Percentiles rank a stretch among this genome's conserved stretches.
These are phyloP conservation scores for Drosophila pegasa DNA, from an alignment of 2,888 invertebrate species.

Conservation along the genomic window DNA sequence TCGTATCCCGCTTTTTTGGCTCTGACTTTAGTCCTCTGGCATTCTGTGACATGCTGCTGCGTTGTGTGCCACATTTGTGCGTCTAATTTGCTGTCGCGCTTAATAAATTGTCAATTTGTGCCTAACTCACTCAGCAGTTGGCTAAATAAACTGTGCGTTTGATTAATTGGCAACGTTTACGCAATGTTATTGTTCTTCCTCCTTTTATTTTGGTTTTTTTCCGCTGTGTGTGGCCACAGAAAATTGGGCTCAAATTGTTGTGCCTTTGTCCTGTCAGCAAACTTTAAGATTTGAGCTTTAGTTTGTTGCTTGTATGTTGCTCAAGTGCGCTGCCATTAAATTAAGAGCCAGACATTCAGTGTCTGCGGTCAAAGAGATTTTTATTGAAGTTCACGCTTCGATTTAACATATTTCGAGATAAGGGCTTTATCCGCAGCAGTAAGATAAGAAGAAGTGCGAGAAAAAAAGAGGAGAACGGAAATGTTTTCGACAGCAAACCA, in stretches of 20 bases:
- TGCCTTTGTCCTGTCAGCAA: background rate
- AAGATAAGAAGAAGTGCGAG: too few species aligned
- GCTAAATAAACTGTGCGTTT: conserved; percentile 37
- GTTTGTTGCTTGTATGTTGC: background rate
- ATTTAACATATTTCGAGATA: conserved; percentile 16
- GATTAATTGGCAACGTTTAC: conserved; percentile 57
- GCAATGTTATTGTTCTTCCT: conserved; percentile 16
- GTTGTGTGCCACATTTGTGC: conserved; percentile 35
- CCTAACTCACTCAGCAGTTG: conserved; percentile 54
- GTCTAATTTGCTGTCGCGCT: conserved; percentile 40
- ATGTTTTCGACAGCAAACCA: conserved; percentile 17
- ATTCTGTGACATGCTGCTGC: conserved; percentile 37
- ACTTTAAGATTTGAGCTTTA: conserved; percentile 21
- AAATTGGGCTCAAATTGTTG: conserved; percentile 22
- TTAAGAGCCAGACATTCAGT: conserved; percentile 8
- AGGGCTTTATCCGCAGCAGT: conserved; percentile 1
- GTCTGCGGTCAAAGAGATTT: conserved; percentile 3
- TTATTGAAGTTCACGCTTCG: background rate
- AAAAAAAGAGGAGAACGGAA: conserved; percentile 8
- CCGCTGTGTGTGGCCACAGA: background rate
- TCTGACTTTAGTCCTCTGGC: background rate
- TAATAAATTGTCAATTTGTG: conserved; percentile 65
- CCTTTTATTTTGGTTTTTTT: conserved; percentile 9
- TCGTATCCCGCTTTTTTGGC: background rate
- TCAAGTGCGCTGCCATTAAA: conserved; percentile 19